Evolutionary conservation across 2,888 invertebrate genomes (phyloP).

Genomic region (Monoplex corrugatus): DNA sequence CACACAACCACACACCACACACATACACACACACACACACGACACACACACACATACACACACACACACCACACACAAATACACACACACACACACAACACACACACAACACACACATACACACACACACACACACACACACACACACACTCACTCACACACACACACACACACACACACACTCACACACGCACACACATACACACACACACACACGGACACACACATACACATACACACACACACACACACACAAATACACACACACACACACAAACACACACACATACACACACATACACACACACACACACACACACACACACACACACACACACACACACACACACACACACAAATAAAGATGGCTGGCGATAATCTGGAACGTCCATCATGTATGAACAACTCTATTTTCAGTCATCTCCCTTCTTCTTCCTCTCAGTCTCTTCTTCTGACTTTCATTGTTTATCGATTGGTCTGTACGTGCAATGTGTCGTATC

Average conservation of each 20-base stretch:
- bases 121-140: neutral
- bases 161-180: neutral
- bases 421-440: too few species aligned
- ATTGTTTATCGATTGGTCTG: too few species aligned
- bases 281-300: neutral
- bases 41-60: neutral
- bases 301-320: conserved; percentile 4
- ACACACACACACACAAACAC: neutral
- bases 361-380: too few species aligned
- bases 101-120: neutral
- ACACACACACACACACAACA: neutral
- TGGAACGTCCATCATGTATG: too few species aligned
- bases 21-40: neutral
- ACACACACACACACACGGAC: neutral
- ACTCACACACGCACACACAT: neutral
- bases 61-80: neutral
- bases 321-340: conserved; percentile 14
- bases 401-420: too few species aligned
- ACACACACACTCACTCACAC: neutral
- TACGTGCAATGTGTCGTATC: too few species aligned
- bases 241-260: conserved; percentile 8
- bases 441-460: too few species aligned
- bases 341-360: neutral
- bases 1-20: too few species aligned
- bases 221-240: conserved; percentile 2